phyloP scores from a whole-genome alignment of 2,888 invertebrate species.

The Drosophila neonasuta region DNA sequence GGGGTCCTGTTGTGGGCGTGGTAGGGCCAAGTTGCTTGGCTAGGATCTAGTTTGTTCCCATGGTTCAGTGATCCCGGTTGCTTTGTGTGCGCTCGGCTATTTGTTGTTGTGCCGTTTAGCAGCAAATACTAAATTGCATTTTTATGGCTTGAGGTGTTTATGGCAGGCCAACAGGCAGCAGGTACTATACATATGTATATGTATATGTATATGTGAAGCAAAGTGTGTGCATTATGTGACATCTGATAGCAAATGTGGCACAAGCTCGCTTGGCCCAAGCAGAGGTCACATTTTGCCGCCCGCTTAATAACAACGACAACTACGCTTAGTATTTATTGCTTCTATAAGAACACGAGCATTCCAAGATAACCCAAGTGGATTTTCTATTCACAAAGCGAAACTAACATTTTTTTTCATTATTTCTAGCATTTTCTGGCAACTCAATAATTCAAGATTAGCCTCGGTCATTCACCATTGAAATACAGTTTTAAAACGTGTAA shows the following conservation, averaged over 20 bases:
- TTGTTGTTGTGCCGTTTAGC: conserved; percentile 36
- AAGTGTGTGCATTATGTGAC: conserved; percentile 68
- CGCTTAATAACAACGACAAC: conserved; percentile 23
- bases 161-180: conserved; percentile 19
- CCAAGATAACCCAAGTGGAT: conserved; percentile 9
- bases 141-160: conserved; percentile 67
- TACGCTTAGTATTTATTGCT: conserved; percentile 41
- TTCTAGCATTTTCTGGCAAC: background rate
- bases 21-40: conserved; percentile 13
- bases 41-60: conserved; percentile 37
- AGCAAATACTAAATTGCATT: conserved; percentile 72
- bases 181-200: background rate
- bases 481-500: no score
- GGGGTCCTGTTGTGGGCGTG: conserved; percentile 7
- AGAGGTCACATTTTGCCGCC: conserved; percentile 17
- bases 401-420: background rate
- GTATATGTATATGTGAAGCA: conserved; percentile 15
- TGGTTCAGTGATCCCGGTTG: conserved; percentile 64
- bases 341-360: background rate
- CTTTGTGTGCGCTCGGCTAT: conserved; percentile 35
- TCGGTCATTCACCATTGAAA: no score
- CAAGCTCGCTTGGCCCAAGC: conserved; percentile 2
- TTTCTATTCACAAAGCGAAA: background rate
- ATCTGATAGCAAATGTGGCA: conserved; percentile 58
- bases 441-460: background rate